These are phyloP conservation scores for Phaethon lepturus DNA, from an alignment of 2,113 vertebrate species.

Conservation along the genomic window DNA sequence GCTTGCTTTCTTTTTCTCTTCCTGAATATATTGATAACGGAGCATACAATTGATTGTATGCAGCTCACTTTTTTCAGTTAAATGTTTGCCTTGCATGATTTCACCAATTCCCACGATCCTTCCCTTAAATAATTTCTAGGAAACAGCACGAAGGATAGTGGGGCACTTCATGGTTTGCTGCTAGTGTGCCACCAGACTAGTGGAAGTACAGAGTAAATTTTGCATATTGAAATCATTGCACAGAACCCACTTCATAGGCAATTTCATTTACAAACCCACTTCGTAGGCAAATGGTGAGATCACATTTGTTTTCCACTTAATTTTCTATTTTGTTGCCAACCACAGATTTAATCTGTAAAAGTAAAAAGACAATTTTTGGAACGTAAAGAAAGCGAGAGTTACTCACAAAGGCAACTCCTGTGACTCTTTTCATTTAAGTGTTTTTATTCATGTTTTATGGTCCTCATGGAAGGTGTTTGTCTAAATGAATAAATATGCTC, in stretches of 20 bases:
- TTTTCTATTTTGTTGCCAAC: neutral
- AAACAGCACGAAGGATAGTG: accelerated
- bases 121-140: neutral
- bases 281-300: too few species aligned
- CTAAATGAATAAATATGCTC: neutral
- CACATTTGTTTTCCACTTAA: neutral
- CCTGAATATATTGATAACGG: neutral
- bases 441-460: neutral
- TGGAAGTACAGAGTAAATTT: neutral
- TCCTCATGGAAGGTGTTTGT: neutral
- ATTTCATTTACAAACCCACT: neutral
- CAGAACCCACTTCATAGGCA: neutral
- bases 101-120: neutral
- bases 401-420: neutral
- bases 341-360: neutral
- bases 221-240: neutral
- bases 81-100: neutral
- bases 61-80: neutral
- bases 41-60: accelerated
- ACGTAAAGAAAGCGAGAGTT: neutral
- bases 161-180: neutral
- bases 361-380: neutral
- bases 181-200: neutral
- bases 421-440: neutral
- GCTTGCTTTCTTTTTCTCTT: neutral